phyloP scores from a whole-genome alignment of 2,113 vertebrate species.

The Platanista minor region DNA sequence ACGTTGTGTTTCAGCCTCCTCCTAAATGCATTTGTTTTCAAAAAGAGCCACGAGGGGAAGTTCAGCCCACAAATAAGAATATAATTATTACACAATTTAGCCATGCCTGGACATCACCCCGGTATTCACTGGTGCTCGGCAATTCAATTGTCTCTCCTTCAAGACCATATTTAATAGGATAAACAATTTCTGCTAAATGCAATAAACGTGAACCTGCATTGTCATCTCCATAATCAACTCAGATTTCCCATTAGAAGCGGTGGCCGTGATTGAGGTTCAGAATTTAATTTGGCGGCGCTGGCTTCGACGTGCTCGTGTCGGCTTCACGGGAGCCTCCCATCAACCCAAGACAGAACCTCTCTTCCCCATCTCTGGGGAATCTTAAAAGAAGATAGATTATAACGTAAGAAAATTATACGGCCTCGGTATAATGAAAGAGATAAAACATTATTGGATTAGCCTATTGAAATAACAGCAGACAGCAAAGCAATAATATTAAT shows the following conservation, averaged over 20 bases:
- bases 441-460: slow-evolving; percentile 71
- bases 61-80: slow-evolving; percentile 57
- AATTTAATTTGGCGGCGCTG: slow-evolving; percentile 75
- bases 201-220: slow-evolving; percentile 67
- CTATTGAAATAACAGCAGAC: slow-evolving; percentile 66
- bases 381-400: slow-evolving; percentile 71
- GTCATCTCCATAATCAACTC: slow-evolving; percentile 72
- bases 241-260: slow-evolving; percentile 69
- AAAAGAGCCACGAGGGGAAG: slow-evolving; percentile 64
- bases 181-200: slow-evolving; percentile 75
- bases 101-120: slow-evolving; percentile 50
- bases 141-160: slow-evolving; percentile 71
- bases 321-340: slow-evolving; percentile 63
- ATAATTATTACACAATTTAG: slow-evolving; percentile 65
- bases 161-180: slow-evolving; percentile 70
- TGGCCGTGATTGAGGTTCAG: slow-evolving; percentile 67
- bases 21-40: slow-evolving; percentile 51
- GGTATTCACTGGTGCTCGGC: slow-evolving; percentile 47
- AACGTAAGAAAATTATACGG: slow-evolving; percentile 66
- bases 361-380: slow-evolving; percentile 64
- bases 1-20: slow-evolving; percentile 20
- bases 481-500: slow-evolving; percentile 60
- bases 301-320: slow-evolving; percentile 45
- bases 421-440: slow-evolving; percentile 69
- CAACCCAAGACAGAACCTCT: slow-evolving; percentile 60